These are phyloP conservation scores for Copidosoma floridanum DNA, from an alignment of 1,140 invertebrate species.

Conservation along the genomic window DNA sequence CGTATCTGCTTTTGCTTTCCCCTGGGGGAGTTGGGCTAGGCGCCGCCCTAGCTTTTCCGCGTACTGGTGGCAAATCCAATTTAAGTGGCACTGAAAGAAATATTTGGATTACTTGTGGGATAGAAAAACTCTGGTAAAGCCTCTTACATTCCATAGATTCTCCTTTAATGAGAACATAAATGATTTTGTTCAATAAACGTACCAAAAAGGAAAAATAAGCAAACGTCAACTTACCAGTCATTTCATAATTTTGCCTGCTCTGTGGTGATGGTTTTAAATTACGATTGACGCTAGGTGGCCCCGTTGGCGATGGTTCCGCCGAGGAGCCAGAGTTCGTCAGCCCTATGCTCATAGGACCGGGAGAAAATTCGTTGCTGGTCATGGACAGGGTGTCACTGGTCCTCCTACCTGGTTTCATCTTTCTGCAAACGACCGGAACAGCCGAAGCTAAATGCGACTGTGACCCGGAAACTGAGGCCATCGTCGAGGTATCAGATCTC, in stretches of 20 bases:
- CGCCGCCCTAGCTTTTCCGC: slow-evolving; percentile 53
- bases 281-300: slow-evolving; percentile 60
- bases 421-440: slow-evolving; percentile 64
- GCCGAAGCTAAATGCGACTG: background rate
- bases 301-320: slow-evolving; percentile 48
- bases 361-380: slow-evolving; percentile 50
- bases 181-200: no score
- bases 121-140: no score
- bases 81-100: slow-evolving; percentile 34
- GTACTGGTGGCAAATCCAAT: slow-evolving; percentile 51
- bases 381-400: slow-evolving; percentile 59
- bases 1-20: no score
- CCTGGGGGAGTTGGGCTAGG: slow-evolving; percentile 58
- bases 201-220: no score
- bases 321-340: slow-evolving; percentile 40
- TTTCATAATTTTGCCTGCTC: no score
- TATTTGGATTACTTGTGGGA: background rate
- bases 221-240: no score
- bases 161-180: no score
- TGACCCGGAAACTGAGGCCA: background rate
- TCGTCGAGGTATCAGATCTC: slow-evolving; percentile 37
- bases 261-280: slow-evolving; percentile 60
- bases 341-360: slow-evolving; percentile 35
- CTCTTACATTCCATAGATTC: no score
- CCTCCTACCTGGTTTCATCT: slow-evolving; percentile 73